Percentiles rank a stretch among this genome's conserved stretches.
These are phyloP conservation scores for Cephonodes hylas DNA, from an alignment of 2,888 invertebrate genomes.

Conservation along the genomic window DNA sequence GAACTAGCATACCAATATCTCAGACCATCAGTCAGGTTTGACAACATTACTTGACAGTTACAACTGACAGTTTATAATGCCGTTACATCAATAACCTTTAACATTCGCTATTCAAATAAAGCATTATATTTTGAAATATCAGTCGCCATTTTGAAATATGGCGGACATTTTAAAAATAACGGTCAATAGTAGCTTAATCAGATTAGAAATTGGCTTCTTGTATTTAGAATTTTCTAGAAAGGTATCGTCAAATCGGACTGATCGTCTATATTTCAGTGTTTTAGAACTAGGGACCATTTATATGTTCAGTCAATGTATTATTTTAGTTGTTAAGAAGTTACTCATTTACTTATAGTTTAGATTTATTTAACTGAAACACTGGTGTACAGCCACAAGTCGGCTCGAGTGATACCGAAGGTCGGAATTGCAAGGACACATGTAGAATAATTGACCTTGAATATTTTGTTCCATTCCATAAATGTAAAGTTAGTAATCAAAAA, in stretches of 20 bases:
- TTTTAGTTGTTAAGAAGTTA: conserved; percentile 30
- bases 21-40: conserved; percentile 10
- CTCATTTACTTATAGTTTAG: conserved; percentile 7
- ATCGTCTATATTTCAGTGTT: background rate
- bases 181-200: too few species aligned
- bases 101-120: background rate
- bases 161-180: too few species aligned
- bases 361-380: background rate
- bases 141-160: too few species aligned
- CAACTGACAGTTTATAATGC: too few species aligned
- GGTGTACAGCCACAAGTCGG: background rate
- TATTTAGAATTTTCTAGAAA: background rate
- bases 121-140: background rate
- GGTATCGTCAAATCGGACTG: background rate
- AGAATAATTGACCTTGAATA: background rate
- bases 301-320: conserved; percentile 33
- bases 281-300: conserved; percentile 25
- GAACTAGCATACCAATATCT: background rate
- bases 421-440: background rate
- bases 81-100: background rate
- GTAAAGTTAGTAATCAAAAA: too few species aligned
- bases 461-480: background rate
- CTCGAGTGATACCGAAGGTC: background rate
- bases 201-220: too few species aligned
- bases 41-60: background rate